Evolutionary conservation across 1,140 invertebrate genomes (phyloP).

Genomic region (Agraylea sexmaculata): DNA sequence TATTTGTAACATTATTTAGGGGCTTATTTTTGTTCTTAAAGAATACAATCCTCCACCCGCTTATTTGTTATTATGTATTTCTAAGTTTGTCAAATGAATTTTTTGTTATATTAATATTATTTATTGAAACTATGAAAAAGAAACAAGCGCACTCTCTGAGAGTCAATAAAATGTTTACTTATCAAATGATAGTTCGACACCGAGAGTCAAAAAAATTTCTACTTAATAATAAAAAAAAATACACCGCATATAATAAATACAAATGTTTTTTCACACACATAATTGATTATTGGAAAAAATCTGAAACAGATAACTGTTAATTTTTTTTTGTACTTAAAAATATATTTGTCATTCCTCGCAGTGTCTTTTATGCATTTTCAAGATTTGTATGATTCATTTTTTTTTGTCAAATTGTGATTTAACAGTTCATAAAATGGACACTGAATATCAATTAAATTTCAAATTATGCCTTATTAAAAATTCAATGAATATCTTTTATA

Average conservation of each 20-base stretch:
- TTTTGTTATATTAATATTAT: constrained; percentile 4
- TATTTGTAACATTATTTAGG: background rate
- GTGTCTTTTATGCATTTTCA: background rate
- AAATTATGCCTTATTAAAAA: background rate
- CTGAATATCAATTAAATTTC: background rate
- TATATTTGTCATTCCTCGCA: background rate
- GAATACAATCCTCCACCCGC: background rate
- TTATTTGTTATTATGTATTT: background rate
- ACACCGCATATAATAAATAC: constrained; percentile 1
- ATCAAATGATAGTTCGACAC: background rate
- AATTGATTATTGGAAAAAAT: background rate
- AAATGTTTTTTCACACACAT: constrained; percentile 3
- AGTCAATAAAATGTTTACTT: background rate
- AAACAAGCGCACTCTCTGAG: background rate
- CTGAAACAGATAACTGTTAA: background rate
- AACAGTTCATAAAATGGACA: background rate
- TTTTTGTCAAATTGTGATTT: background rate
- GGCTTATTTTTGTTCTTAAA: background rate
- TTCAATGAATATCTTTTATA: no score
- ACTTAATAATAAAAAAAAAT: constrained; percentile 1
- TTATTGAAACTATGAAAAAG: background rate
- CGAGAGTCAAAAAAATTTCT: background rate
- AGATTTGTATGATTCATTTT: background rate
- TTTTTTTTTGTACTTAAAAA: background rate
- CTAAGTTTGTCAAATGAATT: constrained; percentile 18